A percentile compares a stretch with the other conserved stretches of the same genome.
These are phyloP conservation scores for Trachops cirrhosus DNA, from an alignment of 2,797 vertebrate species.

Conservation along the genomic window DNA sequence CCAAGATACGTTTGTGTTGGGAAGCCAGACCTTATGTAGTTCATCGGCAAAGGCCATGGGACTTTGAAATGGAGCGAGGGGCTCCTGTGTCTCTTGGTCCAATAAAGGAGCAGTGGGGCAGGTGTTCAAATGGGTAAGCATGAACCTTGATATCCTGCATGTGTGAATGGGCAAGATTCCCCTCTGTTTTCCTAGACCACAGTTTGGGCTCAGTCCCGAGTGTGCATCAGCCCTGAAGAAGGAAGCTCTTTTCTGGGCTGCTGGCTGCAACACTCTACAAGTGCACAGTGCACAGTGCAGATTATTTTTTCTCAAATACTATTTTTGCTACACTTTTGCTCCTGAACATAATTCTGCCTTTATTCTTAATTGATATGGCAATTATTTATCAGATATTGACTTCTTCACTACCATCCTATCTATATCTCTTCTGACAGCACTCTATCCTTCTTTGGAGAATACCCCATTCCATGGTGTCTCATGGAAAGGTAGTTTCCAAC, in stretches of 20 bases:
- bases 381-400: neutral
- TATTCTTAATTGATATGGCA: neutral
- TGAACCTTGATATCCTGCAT: neutral
- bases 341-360: neutral
- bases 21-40: neutral
- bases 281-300: neutral
- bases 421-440: neutral
- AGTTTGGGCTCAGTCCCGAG: neutral
- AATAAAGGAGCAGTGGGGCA: neutral
- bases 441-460: neutral
- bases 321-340: neutral
- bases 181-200: neutral
- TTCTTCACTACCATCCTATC: neutral
- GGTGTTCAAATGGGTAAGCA: neutral
- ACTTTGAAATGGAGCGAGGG: neutral
- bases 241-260: neutral
- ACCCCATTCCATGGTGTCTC: rapidly evolving
- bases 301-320: neutral
- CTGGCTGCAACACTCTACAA: neutral
- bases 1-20: neutral
- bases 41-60: neutral
- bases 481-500: neutral
- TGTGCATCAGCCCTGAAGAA: neutral
- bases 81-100: neutral
- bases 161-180: neutral